Conservation (phyloP, 2,113 vertebrate genomes). For the Leptobrachium leishanense region DNA sequence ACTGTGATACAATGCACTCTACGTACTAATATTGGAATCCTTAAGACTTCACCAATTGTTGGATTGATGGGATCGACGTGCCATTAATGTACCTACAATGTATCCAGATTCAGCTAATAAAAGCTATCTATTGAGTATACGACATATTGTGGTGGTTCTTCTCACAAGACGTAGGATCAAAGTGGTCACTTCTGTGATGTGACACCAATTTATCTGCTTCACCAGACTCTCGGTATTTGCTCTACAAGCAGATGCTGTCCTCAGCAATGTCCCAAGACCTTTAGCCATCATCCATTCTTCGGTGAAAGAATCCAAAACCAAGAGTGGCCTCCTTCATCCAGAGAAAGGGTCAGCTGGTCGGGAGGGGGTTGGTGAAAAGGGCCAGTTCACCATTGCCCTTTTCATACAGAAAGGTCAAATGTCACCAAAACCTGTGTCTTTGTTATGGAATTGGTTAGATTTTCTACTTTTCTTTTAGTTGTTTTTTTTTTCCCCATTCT, state of each 20-base stretch:
- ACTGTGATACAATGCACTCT: neutral
- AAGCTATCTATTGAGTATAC: constrained; percentile 2
- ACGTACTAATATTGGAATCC: neutral
- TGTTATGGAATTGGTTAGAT: constrained; percentile 77
- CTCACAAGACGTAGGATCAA: constrained; percentile 1
- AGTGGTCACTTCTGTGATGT: constrained; percentile 25
- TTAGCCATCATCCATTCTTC: constrained; percentile 6
- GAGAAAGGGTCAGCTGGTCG: constrained; percentile 8
- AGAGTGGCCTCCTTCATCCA: neutral
- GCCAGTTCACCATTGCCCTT: constrained; percentile 66
- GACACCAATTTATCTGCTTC: constrained; percentile 44
- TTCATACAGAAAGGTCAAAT: constrained; percentile 64
- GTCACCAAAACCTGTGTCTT: constrained; percentile 78
- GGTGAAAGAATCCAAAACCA: constrained; percentile 29
- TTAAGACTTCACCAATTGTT: neutral
- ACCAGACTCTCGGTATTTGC: constrained; percentile 27
- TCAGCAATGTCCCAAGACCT: neutral
- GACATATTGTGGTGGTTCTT: neutral
- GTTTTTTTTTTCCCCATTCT: constrained; percentile 51
- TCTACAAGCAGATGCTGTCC: constrained; percentile 29
- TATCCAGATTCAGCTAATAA: neutral
- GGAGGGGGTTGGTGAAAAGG: neutral
- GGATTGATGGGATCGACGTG: neutral
- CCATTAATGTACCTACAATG: neutral
- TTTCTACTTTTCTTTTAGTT: constrained; percentile 66